A percentile compares a stretch with the other conserved stretches of the same genome.
These are phyloP conservation scores for Euura lappo DNA, from an alignment of 1,140 invertebrate species.

Conservation along the genomic window DNA sequence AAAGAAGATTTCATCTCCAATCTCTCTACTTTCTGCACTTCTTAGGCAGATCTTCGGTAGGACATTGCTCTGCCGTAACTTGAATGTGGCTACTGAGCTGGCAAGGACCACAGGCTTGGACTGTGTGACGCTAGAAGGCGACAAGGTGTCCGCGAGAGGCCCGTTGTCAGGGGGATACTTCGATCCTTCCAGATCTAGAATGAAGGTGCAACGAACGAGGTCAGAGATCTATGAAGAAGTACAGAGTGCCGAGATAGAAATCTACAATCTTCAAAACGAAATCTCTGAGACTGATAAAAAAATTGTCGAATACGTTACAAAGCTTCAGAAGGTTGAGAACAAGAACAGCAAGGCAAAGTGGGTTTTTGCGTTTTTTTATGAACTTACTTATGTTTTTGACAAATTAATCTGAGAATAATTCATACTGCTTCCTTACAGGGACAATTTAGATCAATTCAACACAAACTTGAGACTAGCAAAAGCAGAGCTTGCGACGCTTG, in stretches of 20 bases:
- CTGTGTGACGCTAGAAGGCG: conserved; percentile 97
- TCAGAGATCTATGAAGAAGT: conserved; percentile 87
- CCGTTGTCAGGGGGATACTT: conserved; percentile 98
- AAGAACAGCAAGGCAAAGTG: conserved; percentile 96
- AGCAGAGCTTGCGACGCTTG: conserved; percentile 90
- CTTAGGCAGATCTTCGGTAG: conserved; percentile 77
- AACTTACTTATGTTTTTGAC: neutral
- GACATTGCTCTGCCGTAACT: conserved; percentile 94
- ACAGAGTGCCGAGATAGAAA: conserved; percentile 79
- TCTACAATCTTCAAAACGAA: conserved; percentile 80
- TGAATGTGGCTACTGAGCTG: conserved; percentile 94
- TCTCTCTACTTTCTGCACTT: neutral
- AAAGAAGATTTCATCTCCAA: neutral
- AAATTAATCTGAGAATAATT: neutral
- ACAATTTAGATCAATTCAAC: conserved; percentile 96
- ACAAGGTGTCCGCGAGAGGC: conserved; percentile 88
- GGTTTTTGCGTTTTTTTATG: conserved; percentile 34
- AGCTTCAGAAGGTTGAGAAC: conserved; percentile 97
- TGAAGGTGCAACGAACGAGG: conserved; percentile 96
- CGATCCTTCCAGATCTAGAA: conserved; percentile 90
- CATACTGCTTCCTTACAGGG: conserved; percentile 60
- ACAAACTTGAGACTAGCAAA: conserved; percentile 94
- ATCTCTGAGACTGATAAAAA: conserved; percentile 85
- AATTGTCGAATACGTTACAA: conserved; percentile 92
- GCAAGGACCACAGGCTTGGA: conserved; percentile 94